Evolutionary conservation across 2,797 vertebrate species (phyloP).

Genomic region (Amphiprion clarkii): DNA sequence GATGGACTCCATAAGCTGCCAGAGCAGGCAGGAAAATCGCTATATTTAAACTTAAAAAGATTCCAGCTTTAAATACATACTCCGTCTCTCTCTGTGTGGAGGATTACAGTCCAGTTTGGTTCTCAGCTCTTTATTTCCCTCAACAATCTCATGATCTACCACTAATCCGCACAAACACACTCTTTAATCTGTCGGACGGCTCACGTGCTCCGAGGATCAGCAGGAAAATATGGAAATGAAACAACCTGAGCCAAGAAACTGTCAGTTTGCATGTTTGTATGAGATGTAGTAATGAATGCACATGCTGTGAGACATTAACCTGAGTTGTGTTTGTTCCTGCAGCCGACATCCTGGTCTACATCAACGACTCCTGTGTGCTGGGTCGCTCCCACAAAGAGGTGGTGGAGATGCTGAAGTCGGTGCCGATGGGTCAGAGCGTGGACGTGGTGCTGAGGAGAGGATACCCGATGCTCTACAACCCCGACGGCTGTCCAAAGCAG

Average conservation of each 20-base stretch:
- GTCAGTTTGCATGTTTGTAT: no score
- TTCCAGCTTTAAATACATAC: background rate
- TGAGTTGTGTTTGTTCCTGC: conserved; percentile 4
- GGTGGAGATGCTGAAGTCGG: conserved; percentile 84
- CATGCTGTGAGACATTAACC: background rate
- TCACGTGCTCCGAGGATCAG: conserved; percentile 42
- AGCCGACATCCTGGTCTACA: conserved; percentile 87
- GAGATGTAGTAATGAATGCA: no score
- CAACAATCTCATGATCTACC: conserved; percentile 51
- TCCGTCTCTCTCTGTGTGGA: background rate
- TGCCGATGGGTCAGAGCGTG: conserved; percentile 85
- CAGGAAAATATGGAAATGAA: conserved; percentile 14
- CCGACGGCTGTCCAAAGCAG: conserved; percentile 84
- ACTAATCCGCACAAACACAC: conserved; percentile 42
- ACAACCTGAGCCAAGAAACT: background rate
- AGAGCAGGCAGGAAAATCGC: no score
- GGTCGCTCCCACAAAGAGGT: conserved; percentile 84
- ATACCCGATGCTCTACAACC: conserved; percentile 88
- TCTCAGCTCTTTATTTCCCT: conserved; percentile 8
- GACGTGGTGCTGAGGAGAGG: conserved; percentile 86
- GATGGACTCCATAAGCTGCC: no score
- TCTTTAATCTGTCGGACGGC: conserved; percentile 33
- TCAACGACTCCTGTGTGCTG: conserved; percentile 84
- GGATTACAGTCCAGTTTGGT: conserved; percentile 33
- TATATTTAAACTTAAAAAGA: no score